Percentiles rank a stretch among this genome's conserved stretches.
These are phyloP conservation scores for Atherix ibis DNA, from an alignment of 2,888 invertebrate genomes.

Conservation along the genomic window DNA sequence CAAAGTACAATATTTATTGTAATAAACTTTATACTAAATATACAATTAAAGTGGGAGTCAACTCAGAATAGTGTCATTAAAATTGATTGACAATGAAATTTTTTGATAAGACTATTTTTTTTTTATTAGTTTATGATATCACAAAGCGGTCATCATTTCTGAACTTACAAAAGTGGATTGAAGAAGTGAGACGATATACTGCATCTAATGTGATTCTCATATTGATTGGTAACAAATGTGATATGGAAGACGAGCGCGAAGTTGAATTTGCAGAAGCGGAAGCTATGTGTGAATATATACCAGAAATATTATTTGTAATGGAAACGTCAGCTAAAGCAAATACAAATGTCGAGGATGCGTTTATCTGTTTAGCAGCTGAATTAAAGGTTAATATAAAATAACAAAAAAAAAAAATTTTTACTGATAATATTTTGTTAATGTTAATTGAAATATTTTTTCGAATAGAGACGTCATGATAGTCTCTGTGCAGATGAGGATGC, in stretches of 20 bases:
- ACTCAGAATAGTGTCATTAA: no score
- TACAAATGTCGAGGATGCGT: constrained; percentile 78
- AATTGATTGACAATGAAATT: no score
- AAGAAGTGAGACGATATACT: constrained; percentile 87
- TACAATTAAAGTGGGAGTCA: no score
- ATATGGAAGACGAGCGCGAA: constrained; percentile 62
- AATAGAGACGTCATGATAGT: constrained; percentile 59
- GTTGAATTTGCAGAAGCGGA: constrained; percentile 77
- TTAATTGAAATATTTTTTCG: constrained; percentile 14
- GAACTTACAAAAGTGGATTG: constrained; percentile 87
- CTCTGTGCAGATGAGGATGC: constrained; percentile 42
- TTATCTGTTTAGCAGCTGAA: constrained; percentile 71
- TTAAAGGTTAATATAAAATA: constrained; percentile 45
- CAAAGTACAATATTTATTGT: no score
- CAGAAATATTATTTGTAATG: constrained; percentile 72
- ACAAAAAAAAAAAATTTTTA: neutral
- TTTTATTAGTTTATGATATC: constrained; percentile 73
- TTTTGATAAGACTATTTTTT: constrained; percentile 3
- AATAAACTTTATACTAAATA: no score
- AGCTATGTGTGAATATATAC: constrained; percentile 69
- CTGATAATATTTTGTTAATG: constrained; percentile 1
- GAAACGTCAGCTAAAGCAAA: constrained; percentile 87
- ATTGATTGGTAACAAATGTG: constrained; percentile 86
- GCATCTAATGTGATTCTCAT: constrained; percentile 82
- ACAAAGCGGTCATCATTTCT: constrained; percentile 84